phyloP scores from a whole-genome alignment of 2,888 invertebrate genomes.

The Apamea sordens region DNA sequence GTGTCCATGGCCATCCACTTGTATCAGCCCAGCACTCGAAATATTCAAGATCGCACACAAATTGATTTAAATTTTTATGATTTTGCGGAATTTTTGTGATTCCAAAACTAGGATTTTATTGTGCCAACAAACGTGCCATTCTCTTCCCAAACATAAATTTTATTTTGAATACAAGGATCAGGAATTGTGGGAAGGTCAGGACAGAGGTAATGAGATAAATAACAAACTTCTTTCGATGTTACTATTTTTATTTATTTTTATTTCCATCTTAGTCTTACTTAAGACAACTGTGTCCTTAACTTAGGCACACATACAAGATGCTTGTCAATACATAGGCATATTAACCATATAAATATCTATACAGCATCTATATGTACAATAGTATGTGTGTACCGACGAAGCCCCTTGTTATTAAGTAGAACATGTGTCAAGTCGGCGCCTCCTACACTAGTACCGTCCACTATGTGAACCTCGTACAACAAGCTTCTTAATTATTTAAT shows the following conservation, averaged over 20 bases:
- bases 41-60: neutral
- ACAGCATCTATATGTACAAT: constrained; percentile 89
- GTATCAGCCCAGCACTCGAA: neutral
- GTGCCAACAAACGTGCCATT: neutral
- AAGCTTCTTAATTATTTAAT: constrained; percentile 76
- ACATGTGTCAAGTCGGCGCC: constrained; percentile 46
- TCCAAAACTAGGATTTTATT: neutral
- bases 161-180: constrained; percentile 6
- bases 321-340: constrained; percentile 82
- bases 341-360: constrained; percentile 87
- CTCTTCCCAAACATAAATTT: neutral
- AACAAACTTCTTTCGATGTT: constrained; percentile 83
- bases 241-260: constrained; percentile 90
- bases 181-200: constrained; percentile 29
- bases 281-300: constrained; percentile 85
- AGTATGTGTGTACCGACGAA: constrained; percentile 80
- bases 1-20: constrained; percentile 5
- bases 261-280: constrained; percentile 85
- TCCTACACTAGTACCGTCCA: constrained; percentile 78
- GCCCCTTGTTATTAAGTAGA: constrained; percentile 67
- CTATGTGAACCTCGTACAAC: constrained; percentile 83
- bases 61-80: neutral
- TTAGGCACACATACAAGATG: constrained; percentile 87
- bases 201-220: constrained; percentile 68
- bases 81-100: neutral